Base-by-base conservation (phyloP, 2,888 invertebrate genomes). In the Polyommatus icarus region DNA sequence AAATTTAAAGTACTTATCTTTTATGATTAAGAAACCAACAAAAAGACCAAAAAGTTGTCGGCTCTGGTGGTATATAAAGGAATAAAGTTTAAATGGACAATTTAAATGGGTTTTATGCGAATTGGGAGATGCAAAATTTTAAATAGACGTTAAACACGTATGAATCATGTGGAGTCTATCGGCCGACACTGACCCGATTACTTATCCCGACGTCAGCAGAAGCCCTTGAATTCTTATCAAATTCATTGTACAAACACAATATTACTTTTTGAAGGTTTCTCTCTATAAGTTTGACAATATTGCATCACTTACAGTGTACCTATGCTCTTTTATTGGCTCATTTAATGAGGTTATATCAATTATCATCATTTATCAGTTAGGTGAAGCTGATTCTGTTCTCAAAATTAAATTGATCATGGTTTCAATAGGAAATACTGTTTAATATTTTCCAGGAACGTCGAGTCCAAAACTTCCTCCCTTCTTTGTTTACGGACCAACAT, bases 131-230 rank as follows among this genome's bases (percentile, higher is more conserved):
- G 79, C 81, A 78, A 79, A 81, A 81, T 81, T 81, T 78, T 80
- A 81, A 80, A 79, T 80, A 80, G 81, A 80, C 77, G 78, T 83
- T 76, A 36, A 59, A 76, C 59, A 76, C 50, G 32, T 20, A 82
- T 83, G 85, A 78, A 77, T 81, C 84, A 84, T 84, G 84, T 82
- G 84, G 87, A 87, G 88, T 88, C 89, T 90, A 87, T 83, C 85
- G 87, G 80, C 85, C 86, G 89, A 90, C 91, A 91, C 91, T 92
- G 92, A 89, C 91, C 92, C 82, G 86, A 86, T 87, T 90, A 84
- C 86, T 83, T 82, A 78, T 80, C 78, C 80, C 79, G 79, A 81
- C 83, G 82, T 83, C 83, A 83, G 57, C 78, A 76, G 76, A 80
- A 79, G 81, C 81, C 80, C 79, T 81, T 80, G 80, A 77, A 50